Conservation (phyloP, 2,888 invertebrate species). For the Mesoligia furuncula region DNA sequence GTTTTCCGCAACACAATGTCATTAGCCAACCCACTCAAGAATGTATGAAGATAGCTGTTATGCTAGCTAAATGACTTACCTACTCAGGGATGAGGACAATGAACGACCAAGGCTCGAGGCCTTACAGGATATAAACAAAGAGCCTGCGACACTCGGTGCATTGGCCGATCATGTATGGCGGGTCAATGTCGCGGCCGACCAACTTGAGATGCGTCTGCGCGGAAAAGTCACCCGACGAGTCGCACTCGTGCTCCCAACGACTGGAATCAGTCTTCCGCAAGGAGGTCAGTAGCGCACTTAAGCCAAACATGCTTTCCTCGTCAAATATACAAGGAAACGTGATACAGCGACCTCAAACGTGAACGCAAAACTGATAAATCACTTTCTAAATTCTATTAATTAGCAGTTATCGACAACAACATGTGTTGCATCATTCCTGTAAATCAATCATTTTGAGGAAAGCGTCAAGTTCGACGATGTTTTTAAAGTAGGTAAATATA, state of each 20-base stretch:
- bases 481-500: slow-evolving; percentile 64
- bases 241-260: slow-evolving; percentile 70
- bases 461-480: slow-evolving; percentile 28
- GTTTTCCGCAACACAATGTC: slow-evolving; percentile 58
- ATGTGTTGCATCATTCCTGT: slow-evolving; percentile 53
- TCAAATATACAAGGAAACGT: slow-evolving; percentile 45
- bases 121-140: slow-evolving; percentile 89
- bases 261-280: slow-evolving; percentile 82
- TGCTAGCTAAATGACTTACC: slow-evolving; percentile 53
- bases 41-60: slow-evolving; percentile 54
- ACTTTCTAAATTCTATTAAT: slow-evolving; percentile 68
- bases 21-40: slow-evolving; percentile 52
- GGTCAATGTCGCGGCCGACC: slow-evolving; percentile 89
- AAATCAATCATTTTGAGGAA: slow-evolving; percentile 53
- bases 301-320: slow-evolving; percentile 65
- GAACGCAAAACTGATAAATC: slow-evolving; percentile 48
- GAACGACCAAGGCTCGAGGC: slow-evolving; percentile 75
- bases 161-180: slow-evolving; percentile 87
- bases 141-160: slow-evolving; percentile 89
- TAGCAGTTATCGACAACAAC: slow-evolving; percentile 51
- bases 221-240: slow-evolving; percentile 83
- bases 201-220: slow-evolving; percentile 83
- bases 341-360: slow-evolving; percentile 46
- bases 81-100: slow-evolving; percentile 70
- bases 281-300: slow-evolving; percentile 83